Conservation (phyloP, 2,888 invertebrate species). For the Carterocephalus palaemon region DNA sequence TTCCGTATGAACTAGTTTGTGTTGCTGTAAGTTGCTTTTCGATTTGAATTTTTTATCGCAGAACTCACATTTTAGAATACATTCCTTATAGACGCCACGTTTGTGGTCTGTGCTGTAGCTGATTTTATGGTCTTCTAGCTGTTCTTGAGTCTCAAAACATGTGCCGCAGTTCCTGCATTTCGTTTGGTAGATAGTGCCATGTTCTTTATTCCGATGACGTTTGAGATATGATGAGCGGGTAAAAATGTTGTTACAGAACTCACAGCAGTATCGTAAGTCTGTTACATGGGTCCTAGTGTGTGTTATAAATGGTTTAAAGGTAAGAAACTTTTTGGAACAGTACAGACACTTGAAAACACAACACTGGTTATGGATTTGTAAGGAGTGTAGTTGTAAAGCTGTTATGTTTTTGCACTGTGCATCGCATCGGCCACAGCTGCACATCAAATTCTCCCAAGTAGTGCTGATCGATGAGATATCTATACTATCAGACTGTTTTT, state of each 20-base stretch:
- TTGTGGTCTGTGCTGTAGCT: conserved; percentile 42
- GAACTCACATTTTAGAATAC: conserved; percentile 56
- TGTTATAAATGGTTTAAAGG: conserved; percentile 53
- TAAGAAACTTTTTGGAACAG: conserved; percentile 53
- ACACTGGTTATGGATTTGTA: conserved; percentile 62
- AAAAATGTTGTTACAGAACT: conserved; percentile 58
- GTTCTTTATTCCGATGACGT: conserved; percentile 47
- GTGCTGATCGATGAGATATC: conserved; percentile 36
- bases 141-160: conserved; percentile 49
- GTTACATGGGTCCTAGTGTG: conserved; percentile 61
- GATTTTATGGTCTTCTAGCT: conserved; percentile 56
- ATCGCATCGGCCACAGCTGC: conserved; percentile 63
- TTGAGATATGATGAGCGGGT: conserved; percentile 45
- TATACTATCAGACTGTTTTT: not conserved
- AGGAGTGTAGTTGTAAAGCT: conserved; percentile 57
- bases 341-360: conserved; percentile 64
- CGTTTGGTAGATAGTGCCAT: conserved; percentile 38
- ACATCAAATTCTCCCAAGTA: conserved; percentile 63
- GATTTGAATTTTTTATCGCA: conserved; percentile 67
- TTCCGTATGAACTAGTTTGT: conserved; percentile 66
- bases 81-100: too few species aligned
- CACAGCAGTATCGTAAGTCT: conserved; percentile 57
- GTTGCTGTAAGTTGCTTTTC: conserved; percentile 58
- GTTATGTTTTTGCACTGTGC: conserved; percentile 61
- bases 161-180: conserved; percentile 60